phyloP scores from a whole-genome alignment of 2,888 invertebrate species.

The Brachyptera risi region DNA sequence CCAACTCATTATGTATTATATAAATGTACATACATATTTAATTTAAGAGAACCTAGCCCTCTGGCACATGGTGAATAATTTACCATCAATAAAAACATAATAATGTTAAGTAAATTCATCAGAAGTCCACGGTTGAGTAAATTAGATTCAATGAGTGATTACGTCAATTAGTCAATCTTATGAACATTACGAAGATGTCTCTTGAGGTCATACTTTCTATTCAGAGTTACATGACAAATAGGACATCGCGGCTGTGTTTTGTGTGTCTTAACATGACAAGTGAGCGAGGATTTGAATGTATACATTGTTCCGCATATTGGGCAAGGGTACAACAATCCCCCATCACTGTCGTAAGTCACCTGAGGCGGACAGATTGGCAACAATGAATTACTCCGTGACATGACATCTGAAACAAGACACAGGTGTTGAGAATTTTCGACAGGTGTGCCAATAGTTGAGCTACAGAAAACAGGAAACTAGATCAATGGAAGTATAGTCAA shows the following conservation, averaged over 20 bases:
- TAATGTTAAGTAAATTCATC: neutral
- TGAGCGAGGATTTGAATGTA: conserved; percentile 25
- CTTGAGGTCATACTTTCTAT: conserved; percentile 30
- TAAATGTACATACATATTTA: no score
- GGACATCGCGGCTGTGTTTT: conserved; percentile 28
- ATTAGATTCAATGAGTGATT: neutral
- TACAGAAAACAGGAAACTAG: no score
- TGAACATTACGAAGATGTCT: conserved; percentile 29
- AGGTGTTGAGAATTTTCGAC: no score
- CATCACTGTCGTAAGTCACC: neutral
- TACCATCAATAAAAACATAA: no score
- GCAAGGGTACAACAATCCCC: conserved; percentile 7
- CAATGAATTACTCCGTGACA: no score
- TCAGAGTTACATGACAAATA: conserved; percentile 30
- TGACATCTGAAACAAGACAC: no score
- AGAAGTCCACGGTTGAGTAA: neutral
- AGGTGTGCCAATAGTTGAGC: no score
- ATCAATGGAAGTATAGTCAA: no score
- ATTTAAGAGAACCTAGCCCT: no score
- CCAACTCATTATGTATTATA: no score
- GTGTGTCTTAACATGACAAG: conserved; percentile 28
- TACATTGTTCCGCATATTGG: conserved; percentile 26
- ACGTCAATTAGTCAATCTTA: conserved; percentile 17
- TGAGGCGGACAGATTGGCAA: no score
- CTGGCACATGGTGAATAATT: no score